Evolutionary conservation across 1,140 invertebrate species (phyloP).

Genomic region (Nylanderia fulva): DNA sequence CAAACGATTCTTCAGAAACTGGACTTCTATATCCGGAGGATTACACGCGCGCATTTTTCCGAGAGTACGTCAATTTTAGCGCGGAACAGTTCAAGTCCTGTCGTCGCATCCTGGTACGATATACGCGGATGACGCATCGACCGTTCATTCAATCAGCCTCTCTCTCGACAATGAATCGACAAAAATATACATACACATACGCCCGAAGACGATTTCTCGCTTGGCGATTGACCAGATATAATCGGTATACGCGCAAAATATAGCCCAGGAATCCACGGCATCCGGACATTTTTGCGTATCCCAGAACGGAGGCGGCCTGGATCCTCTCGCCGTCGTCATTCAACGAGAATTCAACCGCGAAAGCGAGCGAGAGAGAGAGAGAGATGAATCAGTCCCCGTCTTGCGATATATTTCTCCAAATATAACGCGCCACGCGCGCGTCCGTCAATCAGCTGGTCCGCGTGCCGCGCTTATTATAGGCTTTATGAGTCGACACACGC

Average conservation of each 20-base stretch:
- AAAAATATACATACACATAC: too few species aligned
- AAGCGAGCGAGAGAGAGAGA: neutral
- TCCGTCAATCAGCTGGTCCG: constrained; percentile 36
- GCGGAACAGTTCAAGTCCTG: too few species aligned
- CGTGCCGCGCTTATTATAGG: constrained; percentile 55
- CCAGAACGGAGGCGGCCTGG: neutral
- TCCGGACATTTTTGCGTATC: constrained; percentile 51
- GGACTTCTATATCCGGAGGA: constrained; percentile 38
- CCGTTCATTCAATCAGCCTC: constrained; percentile 27
- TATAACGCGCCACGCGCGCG: constrained; percentile 4
- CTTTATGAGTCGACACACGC: constrained; percentile 49
- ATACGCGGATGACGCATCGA: neutral
- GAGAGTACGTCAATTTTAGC: constrained; percentile 8
- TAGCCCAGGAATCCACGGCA: constrained; percentile 53
- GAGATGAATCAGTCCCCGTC: neutral
- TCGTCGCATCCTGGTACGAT: neutral
- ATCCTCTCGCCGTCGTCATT: constrained; percentile 51
- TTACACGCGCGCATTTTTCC: neutral
- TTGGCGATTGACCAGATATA: constrained; percentile 63
- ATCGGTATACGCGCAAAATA: constrained; percentile 64
- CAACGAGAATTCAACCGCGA: constrained; percentile 31
- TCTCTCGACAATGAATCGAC: constrained; percentile 51
- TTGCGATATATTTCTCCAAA: constrained; percentile 22
- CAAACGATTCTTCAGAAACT: constrained; percentile 8
- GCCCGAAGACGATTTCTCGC: constrained; percentile 3